A percentile compares a stretch with the other conserved stretches of the same genome.
Evolutionary conservation across 2,797 vertebrate species (phyloP).

Genomic region (Pantherophis vulpinus): DNA sequence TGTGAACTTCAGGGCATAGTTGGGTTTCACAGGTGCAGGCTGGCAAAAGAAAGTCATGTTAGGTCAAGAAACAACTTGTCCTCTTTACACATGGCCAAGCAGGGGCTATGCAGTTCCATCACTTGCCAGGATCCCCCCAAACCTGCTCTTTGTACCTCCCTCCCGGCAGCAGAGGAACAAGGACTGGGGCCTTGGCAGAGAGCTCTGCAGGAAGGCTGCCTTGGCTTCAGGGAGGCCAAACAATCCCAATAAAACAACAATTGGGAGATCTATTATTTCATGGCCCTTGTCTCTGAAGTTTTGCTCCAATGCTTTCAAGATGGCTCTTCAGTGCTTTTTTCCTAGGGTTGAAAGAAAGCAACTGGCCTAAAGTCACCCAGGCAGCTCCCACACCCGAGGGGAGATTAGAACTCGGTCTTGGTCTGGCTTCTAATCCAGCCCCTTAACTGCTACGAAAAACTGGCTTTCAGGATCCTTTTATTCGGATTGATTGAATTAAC

Average conservation of each 20-base stretch:
- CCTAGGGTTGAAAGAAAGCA: background rate
- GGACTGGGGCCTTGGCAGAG: too few relatives aligned
- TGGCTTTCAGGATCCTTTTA: background rate
- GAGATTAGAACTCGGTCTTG: background rate
- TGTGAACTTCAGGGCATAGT: constrained; percentile 96
- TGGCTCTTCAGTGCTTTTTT: background rate
- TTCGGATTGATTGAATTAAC: background rate
- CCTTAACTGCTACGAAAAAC: background rate
- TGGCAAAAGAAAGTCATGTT: constrained; percentile 50
- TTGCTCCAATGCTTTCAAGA: background rate
- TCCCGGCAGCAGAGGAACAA: background rate
- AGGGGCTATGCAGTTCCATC: background rate
- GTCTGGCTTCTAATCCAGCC: background rate
- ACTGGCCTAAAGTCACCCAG: background rate
- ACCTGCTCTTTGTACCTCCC: background rate
- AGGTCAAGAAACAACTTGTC: background rate
- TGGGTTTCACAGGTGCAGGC: constrained; percentile 94
- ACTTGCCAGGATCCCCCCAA: background rate
- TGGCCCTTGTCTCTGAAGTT: background rate
- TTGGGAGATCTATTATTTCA: background rate
- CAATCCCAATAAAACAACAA: background rate
- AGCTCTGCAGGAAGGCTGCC: background rate
- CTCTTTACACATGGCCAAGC: background rate
- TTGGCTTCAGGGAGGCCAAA: background rate
- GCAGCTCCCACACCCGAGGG: background rate